Conservation (phyloP, 35 echinoderm and acorn worm species). For the Acanthaster planci region DNA sequence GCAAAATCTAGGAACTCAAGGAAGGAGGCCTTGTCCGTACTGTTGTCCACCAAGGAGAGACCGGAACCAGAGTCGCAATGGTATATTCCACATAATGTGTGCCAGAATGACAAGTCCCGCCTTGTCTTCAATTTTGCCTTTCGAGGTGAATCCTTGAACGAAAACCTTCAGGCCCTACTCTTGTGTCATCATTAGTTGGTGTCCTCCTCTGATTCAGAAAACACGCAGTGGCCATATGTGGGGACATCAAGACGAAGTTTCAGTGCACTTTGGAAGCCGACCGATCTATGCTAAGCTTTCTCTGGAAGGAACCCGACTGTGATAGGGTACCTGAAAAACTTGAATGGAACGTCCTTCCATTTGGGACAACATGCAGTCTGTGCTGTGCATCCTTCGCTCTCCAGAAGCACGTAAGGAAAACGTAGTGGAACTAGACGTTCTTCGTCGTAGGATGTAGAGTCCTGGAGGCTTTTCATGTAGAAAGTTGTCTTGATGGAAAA, state of each 20-base stretch:
- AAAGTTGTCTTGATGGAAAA: too few relatives aligned
- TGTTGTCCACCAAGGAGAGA: too few relatives aligned
- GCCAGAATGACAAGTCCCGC: too few relatives aligned
- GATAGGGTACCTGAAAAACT: not conserved
- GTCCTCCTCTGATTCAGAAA: slow-evolving; percentile 51
- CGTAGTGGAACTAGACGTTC: not conserved
- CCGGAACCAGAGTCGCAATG: too few relatives aligned
- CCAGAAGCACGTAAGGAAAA: slow-evolving; percentile 21
- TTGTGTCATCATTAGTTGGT: slow-evolving; percentile 50
- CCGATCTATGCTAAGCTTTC: slow-evolving; percentile 28
- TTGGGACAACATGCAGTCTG: slow-evolving; percentile 42
- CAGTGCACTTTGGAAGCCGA: not conserved
- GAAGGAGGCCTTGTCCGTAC: too few relatives aligned
- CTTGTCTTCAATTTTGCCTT: slow-evolving; percentile 65
- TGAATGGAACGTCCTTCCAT: too few relatives aligned
- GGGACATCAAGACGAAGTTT: slow-evolving; percentile 43
- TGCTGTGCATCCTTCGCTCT: too few relatives aligned
- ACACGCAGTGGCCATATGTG: slow-evolving; percentile 21
- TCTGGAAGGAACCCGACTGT: slow-evolving; percentile 52
- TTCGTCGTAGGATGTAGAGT: not conserved
- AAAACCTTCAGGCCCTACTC: slow-evolving; percentile 57
- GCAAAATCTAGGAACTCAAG: too few relatives aligned
- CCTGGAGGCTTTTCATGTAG: too few relatives aligned
- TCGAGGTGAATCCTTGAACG: slow-evolving; percentile 59
- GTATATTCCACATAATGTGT: too few relatives aligned